Evolutionary conservation across 2,113 vertebrate genomes (phyloP), one percentile per base, ranked within the genome.

Genomic region (Elephas maximus): DNA sequence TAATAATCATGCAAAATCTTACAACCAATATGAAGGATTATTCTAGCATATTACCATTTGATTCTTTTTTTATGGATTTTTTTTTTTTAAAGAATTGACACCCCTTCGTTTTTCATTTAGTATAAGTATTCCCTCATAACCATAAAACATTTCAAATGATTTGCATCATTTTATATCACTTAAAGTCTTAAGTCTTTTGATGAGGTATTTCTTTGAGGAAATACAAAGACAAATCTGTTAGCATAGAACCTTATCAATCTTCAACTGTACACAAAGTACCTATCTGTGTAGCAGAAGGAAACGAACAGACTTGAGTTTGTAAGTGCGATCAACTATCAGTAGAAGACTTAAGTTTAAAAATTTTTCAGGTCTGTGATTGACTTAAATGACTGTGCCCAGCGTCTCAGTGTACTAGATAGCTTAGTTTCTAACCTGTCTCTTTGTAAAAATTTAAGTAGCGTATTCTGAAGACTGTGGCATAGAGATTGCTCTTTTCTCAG

Each of bases 351-450:
- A 41, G 73, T 74, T 41, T 37, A 69, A 88, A 48, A 45, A 53
- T 83, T 69, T 76, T 90, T 65, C 12, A 81, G 37, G 7, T 44
- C 89, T 62, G 2, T 65, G 21, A 23, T 90, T 81, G 15, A 33
- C 44, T 60, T 84, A 67, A 88, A 77, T 95, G 51, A 44, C 83
- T 53, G 48, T 73, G 33, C 26, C 51, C 20, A 30, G 33, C 67
- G 44, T 84, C 26, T 86, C 1, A 20, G 30, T 82, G 90, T 77
- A 78, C 88, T 97, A 91, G 71, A 33, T 89, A 93, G 76, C 18
- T 97, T 92, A 73, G 88, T 90, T 96, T 97, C 78, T 88, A 94
- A 96, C 62, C 69, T 48, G 30, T 89, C 84, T 96, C 74, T 77
- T 26, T 96, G 62, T 94, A 87, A 95, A 93, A 62, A 14, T 48